Conservation (phyloP, 1,140 invertebrate species). For the Drosophila parvula region DNA sequence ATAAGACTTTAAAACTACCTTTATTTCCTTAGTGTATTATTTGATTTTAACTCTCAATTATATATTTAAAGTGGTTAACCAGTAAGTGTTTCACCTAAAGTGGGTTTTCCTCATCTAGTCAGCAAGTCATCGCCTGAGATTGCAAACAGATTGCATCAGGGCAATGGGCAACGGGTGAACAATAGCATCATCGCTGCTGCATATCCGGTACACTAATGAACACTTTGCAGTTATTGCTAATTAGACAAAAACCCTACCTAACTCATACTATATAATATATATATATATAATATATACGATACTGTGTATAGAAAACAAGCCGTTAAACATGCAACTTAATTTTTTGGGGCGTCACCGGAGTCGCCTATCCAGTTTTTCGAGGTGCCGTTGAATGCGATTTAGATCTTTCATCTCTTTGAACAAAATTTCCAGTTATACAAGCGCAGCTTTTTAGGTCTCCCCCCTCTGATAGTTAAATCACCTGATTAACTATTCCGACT, state of each 20-base stretch:
- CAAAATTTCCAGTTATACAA: conserved; percentile 80
- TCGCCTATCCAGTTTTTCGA: conserved; percentile 68
- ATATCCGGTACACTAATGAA: conserved; percentile 80
- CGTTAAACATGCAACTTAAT: conserved; percentile 69
- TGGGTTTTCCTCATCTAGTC: conserved; percentile 34
- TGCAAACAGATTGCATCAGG: conserved; percentile 30
- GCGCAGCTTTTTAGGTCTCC: conserved; percentile 56
- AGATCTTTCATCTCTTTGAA: conserved; percentile 72
- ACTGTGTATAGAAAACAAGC: conserved; percentile 9
- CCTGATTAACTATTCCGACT: conserved; percentile 77
- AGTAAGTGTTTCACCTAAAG: conserved; percentile 22
- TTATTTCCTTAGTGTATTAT: not conserved
- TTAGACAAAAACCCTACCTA: conserved; percentile 54
- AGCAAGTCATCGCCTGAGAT: conserved; percentile 55
- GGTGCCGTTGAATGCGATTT: conserved; percentile 48
- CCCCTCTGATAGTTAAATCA: conserved; percentile 59
- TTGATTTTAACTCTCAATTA: not conserved
- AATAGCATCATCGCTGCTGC: conserved; percentile 73
- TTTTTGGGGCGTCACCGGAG: conserved; percentile 64
- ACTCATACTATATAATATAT: conserved; percentile 5
- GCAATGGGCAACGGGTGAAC: conserved; percentile 47
- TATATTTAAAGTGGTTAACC: conserved; percentile 10
- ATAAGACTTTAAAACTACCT: too few species aligned
- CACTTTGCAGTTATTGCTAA: conserved; percentile 73
- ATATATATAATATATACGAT: not conserved